Evolutionary conservation across 1,140 invertebrate species (phyloP).

Genomic region (Drosophila pandora): DNA sequence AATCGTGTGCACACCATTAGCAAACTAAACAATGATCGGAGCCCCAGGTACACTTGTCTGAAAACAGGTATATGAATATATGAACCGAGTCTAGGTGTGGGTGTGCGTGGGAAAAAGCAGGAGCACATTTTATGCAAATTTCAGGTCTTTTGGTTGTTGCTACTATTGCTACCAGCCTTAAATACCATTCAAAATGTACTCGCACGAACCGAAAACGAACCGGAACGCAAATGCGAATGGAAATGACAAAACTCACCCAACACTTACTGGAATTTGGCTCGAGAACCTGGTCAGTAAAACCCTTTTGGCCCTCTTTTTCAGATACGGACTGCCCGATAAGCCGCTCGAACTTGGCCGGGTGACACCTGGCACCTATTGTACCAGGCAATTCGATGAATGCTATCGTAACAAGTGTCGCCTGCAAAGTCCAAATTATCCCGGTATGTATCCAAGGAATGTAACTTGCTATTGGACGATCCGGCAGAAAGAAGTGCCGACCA

Average conservation of each 20-base stretch:
- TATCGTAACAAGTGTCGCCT: conserved; percentile 92
- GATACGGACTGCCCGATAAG: conserved; percentile 88
- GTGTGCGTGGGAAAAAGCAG: conserved; percentile 35
- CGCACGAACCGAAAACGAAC: conserved; percentile 24
- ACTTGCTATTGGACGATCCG: conserved; percentile 92
- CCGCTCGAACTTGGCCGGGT: conserved; percentile 91
- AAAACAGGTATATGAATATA: conserved; percentile 4
- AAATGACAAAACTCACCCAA: conserved; percentile 54
- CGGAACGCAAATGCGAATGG: conserved; percentile 27
- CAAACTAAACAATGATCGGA: conserved; percentile 65
- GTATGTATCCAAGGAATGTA: conserved; percentile 94
- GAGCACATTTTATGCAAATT: conserved; percentile 78
- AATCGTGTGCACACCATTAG: conserved; percentile 61
- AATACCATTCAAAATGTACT: conserved; percentile 71
- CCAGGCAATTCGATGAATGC: conserved; percentile 93
- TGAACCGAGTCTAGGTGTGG: background rate
- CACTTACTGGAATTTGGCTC: conserved; percentile 30
- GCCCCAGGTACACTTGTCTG: conserved; percentile 6
- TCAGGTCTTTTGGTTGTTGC: conserved; percentile 31
- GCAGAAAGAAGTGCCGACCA: conserved; percentile 92
- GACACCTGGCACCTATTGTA: conserved; percentile 94
- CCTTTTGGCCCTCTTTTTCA: conserved; percentile 36
- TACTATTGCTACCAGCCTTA: conserved; percentile 33
- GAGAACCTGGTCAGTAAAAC: conserved; percentile 1
- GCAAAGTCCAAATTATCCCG: conserved; percentile 95